A percentile compares a stretch with the other conserved stretches of the same genome.
Evolutionary conservation across 2,888 invertebrate species (phyloP).

Genomic region (Biston stratarius): DNA sequence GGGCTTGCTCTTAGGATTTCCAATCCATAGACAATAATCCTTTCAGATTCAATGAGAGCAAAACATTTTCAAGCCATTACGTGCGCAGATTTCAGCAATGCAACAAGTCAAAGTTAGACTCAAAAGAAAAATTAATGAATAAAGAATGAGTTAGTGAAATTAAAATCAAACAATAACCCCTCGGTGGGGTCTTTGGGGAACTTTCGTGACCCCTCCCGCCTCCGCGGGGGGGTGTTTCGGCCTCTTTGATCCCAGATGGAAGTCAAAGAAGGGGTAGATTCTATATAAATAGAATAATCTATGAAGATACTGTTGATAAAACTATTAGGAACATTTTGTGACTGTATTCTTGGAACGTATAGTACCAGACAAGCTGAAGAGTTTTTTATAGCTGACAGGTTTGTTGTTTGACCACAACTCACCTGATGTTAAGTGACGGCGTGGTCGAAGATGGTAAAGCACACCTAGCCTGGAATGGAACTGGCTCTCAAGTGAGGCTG

Average conservation of each 20-base stretch:
- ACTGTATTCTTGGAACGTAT: not conserved
- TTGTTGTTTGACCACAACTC: too few species aligned
- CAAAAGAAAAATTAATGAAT: constrained; percentile 58
- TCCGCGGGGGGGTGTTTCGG: not conserved
- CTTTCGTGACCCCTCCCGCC: not conserved
- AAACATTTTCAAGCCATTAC: too few species aligned
- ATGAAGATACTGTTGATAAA: not conserved
- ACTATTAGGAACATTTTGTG: not conserved
- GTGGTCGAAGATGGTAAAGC: too few species aligned
- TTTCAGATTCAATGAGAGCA: not conserved
- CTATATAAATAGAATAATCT: too few species aligned
- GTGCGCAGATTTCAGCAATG: not conserved
- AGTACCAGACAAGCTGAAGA: not conserved
- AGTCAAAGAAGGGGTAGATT: constrained; percentile 2
- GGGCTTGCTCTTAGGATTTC: too few species aligned
- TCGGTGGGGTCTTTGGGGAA: constrained; percentile 10
- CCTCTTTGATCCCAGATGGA: constrained; percentile 2
- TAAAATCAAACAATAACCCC: constrained; percentile 58
- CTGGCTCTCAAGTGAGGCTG: too few species aligned
- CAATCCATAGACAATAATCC: not conserved
- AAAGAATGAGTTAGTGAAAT: constrained; percentile 60
- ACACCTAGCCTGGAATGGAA: too few species aligned
- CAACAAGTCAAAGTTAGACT: constrained; percentile 48
- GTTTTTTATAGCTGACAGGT: too few species aligned
- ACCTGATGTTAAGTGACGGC: too few species aligned